Evolutionary conservation across 64 coral and sea anemone species (phyloP).

Genomic region (Montipora foliosa): DNA sequence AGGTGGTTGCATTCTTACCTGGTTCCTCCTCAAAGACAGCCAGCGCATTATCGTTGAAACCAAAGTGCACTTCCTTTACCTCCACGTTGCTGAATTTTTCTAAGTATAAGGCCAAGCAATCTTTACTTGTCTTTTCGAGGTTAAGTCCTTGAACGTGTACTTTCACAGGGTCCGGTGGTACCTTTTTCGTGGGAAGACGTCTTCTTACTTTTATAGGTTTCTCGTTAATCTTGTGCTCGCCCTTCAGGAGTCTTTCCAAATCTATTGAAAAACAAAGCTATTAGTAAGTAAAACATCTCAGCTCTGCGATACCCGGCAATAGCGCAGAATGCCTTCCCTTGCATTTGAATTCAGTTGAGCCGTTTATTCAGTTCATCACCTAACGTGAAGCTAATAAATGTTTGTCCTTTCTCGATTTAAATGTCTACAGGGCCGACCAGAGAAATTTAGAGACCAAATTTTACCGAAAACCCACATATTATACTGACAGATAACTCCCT

Average conservation of each 20-base stretch:
- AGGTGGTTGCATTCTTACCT: neutral
- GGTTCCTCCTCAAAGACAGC: conserved; percentile 8
- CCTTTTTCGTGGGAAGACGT: conserved; percentile 21
- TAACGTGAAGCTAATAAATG: too few relatives aligned
- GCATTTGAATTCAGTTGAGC: too few relatives aligned
- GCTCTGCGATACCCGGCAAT: too few relatives aligned
- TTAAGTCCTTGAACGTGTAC: conserved; percentile 54
- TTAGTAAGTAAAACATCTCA: neutral
- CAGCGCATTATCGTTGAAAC: conserved; percentile 28
- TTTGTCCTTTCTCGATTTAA: too few relatives aligned
- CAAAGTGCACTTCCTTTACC: conserved; percentile 41
- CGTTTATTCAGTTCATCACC: too few relatives aligned
- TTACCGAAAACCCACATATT: too few relatives aligned
- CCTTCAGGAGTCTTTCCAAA: neutral
- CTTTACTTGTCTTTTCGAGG: conserved; percentile 29
- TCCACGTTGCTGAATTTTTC: conserved; percentile 43
- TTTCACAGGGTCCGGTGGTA: conserved; percentile 57
- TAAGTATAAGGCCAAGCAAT: conserved; percentile 56
- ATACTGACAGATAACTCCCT: too few relatives aligned
- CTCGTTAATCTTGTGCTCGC: neutral
- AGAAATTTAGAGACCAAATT: too few relatives aligned
- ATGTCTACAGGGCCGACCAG: too few relatives aligned
- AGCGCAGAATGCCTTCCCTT: fast-evolving
- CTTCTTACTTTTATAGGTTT: neutral
- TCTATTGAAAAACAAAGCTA: neutral